phyloP scores from a whole-genome alignment of 2,113 vertebrate genomes.

The Triplophysa tibetana region DNA sequence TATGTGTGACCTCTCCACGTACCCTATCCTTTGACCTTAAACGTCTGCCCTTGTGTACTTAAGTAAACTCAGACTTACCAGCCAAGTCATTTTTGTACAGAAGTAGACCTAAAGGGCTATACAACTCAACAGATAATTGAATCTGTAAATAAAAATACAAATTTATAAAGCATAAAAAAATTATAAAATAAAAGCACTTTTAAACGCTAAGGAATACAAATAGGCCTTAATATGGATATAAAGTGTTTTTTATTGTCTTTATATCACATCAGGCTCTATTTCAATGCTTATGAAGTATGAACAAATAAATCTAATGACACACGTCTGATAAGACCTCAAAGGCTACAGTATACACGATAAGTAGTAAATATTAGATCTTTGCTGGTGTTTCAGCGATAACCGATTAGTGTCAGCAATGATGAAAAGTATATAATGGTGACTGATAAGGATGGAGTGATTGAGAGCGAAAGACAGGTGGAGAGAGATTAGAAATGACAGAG shows the following conservation, averaged over 20 bases:
- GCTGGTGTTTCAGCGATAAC: neutral
- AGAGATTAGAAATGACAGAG: slow-evolving; percentile 21
- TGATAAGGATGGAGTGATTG: neutral
- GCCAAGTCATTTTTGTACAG: too few species aligned
- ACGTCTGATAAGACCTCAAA: neutral
- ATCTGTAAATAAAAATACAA: too few species aligned
- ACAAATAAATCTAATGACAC: neutral
- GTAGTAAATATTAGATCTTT: neutral
- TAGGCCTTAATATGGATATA: too few species aligned
- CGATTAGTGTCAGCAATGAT: slow-evolving; percentile 56
- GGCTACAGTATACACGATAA: neutral
- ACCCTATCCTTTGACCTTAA: neutral
- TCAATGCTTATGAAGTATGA: too few species aligned
- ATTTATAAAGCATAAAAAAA: too few species aligned
- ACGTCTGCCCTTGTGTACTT: neutral
- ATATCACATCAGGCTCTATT: too few species aligned
- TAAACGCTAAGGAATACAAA: too few species aligned
- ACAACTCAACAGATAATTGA: too few species aligned
- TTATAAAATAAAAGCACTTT: too few species aligned
- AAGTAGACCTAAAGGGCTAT: too few species aligned
- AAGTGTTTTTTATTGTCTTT: too few species aligned
- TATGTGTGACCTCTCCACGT: slow-evolving; percentile 4
- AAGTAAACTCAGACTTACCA: neutral
- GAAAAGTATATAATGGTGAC: neutral
- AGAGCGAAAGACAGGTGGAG: slow-evolving; percentile 34